Conservation (phyloP, 2,888 invertebrate species). For the Thecocarcelia acutangulata region DNA sequence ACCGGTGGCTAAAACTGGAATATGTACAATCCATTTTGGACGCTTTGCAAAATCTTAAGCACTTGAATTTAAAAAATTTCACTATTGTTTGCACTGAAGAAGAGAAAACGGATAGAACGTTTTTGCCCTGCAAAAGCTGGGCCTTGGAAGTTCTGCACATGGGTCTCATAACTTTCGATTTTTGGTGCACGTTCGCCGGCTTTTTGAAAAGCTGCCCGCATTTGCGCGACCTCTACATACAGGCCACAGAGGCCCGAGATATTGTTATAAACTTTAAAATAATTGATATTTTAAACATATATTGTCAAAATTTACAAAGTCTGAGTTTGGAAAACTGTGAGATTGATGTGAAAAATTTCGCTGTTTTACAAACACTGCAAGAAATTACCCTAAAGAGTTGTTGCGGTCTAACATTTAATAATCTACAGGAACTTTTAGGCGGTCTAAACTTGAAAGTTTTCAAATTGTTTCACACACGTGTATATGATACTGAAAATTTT, state of each 20-base stretch:
- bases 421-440: constrained; percentile 60
- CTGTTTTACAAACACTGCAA: constrained; percentile 11
- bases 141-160: constrained; percentile 34
- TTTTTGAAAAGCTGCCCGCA: constrained; percentile 15
- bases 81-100: constrained; percentile 11
- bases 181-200: constrained; percentile 48
- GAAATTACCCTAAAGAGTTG: constrained; percentile 30
- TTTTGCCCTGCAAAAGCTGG: background rate
- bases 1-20: background rate
- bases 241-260: background rate
- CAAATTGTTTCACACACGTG: constrained; percentile 29
- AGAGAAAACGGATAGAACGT: background rate
- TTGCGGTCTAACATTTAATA: constrained; percentile 42
- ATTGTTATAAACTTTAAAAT: constrained; percentile 16
- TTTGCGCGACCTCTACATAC: constrained; percentile 26
- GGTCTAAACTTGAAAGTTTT: constrained; percentile 42
- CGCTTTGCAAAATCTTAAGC: background rate
- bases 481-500: constrained; percentile 30
- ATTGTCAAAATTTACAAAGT: constrained; percentile 28
- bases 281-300: constrained; percentile 39
- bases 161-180: constrained; percentile 21
- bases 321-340: constrained; percentile 41
- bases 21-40: background rate
- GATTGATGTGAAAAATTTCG: constrained; percentile 43
- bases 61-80: constrained; percentile 27